phyloP scores from a whole-genome alignment of 2,888 invertebrate species.

The Lithophane ornitopus region DNA sequence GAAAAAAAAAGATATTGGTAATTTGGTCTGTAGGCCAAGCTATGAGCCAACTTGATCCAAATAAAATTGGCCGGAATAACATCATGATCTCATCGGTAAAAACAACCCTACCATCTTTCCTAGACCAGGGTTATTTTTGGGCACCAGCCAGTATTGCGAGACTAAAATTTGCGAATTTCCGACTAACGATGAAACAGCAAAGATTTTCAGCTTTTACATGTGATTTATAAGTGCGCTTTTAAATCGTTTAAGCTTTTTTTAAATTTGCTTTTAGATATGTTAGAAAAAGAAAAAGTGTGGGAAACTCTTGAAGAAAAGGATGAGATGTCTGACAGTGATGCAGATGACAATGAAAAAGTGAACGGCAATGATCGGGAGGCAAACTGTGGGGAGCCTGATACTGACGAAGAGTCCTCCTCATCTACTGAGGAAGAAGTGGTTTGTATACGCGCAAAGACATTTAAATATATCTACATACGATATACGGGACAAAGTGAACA shows the following conservation, averaged over 20 bases:
- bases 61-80: not conserved
- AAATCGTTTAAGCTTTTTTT: not conserved
- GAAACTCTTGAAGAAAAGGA: constrained; percentile 90
- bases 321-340: constrained; percentile 78
- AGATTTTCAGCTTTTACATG: not conserved
- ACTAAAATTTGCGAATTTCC: not conserved
- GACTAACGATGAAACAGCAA: not conserved
- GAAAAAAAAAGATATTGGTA: too few species aligned
- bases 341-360: constrained; percentile 64
- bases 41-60: not conserved
- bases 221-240: not conserved
- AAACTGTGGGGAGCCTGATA: constrained; percentile 48
- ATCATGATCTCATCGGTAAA: not conserved
- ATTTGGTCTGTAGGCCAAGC: not conserved
- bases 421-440: constrained; percentile 59
- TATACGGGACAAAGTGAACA: too few species aligned
- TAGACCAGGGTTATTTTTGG: not conserved
- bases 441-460: constrained; percentile 24
- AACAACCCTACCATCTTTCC: not conserved
- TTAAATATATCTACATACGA: too few species aligned
- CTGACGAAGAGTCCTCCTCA: constrained; percentile 45
- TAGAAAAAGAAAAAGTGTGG: constrained; percentile 90
- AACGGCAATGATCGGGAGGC: constrained; percentile 63
- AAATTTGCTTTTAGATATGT: constrained; percentile 81
- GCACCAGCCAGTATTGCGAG: not conserved